These are phyloP conservation scores for Maccullochella peelii DNA, from an alignment of 2,113 vertebrate species.

Conservation along the genomic window DNA sequence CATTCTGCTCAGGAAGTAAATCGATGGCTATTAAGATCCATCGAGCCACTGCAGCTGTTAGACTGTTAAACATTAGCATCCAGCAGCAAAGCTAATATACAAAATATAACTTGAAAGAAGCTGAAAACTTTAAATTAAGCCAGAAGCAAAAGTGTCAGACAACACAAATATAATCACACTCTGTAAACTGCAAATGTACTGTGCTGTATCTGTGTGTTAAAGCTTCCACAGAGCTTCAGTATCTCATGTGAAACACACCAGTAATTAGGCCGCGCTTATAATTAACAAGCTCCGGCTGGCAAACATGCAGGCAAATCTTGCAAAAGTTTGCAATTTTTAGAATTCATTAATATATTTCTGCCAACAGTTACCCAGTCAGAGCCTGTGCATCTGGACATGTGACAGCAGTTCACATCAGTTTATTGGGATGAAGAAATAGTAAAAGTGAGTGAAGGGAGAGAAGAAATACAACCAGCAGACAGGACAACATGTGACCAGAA, in stretches of 20 bases:
- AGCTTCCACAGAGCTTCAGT: neutral
- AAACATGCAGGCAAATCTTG: neutral
- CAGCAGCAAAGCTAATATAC: neutral
- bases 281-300: slow-evolving; percentile 16
- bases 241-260: neutral
- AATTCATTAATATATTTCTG: neutral
- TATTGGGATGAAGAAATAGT: neutral
- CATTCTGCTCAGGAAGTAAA: neutral
- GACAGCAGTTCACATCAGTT: neutral
- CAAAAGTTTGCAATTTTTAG: neutral
- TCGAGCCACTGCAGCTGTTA: slow-evolving; percentile 5
- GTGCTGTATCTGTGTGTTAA: neutral
- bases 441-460: neutral
- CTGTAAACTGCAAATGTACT: neutral
- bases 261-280: neutral
- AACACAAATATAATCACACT: neutral
- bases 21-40: neutral
- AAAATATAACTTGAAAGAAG: neutral
- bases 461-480: neutral
- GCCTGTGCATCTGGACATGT: neutral
- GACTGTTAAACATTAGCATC: neutral
- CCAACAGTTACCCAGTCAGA: neutral
- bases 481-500: no score
- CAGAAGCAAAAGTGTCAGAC: neutral
- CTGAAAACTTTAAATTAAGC: slow-evolving; percentile 8